Evolutionary conservation across 2,797 vertebrate species (phyloP), one percentile per base, ranked within the genome.

Genomic region (Sebastes umbrosus): DNA sequence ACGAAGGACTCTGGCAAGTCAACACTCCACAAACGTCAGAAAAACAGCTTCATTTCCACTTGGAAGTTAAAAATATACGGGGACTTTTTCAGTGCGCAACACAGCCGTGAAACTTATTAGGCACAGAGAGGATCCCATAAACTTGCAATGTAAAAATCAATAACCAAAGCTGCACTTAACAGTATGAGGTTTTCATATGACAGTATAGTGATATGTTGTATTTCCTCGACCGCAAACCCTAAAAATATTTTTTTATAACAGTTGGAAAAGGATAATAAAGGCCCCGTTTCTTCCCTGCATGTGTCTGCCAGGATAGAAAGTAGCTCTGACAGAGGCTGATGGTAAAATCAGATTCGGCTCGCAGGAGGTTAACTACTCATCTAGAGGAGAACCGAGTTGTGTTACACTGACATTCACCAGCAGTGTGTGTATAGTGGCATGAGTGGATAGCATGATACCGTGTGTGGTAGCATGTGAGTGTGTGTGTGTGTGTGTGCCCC

Each of bases 181-280:
- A 2, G 64, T 62, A 75, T 27, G 76, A 90, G 75, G 46, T 84
- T 91, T 92, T 92, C 78, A 91, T 80, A 50, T 71, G 91, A 90
- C 85, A 88, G 66, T 82, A 52, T 22, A 63, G 73, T 79, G 79
- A 90, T 90, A 85, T 83, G 90, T 90, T 84, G 85, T 80, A 87
- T 89, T 90, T 91, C 87, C 75, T 77, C 73, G 34, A 91, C 91
- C 89, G 27, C 90, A 88, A 52, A 64, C 64, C 74, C 79, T 75
- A 80, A 87, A 92, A 88, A 85, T 92, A 85, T 90, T 92, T 92
- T 86, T 86, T 91, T 86, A 87, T 65, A 89, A 92, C 77, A 34
- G 82, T 65, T 90, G 90, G 85, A 89, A 90, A 90, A 68, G 60
- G 86, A 93, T 90, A 88, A 91, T 87, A 91, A 83, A 85, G 76